phyloP scores from a whole-genome alignment of 2,797 vertebrate genomes.

The Sternarchorhynchus goeldii region DNA sequence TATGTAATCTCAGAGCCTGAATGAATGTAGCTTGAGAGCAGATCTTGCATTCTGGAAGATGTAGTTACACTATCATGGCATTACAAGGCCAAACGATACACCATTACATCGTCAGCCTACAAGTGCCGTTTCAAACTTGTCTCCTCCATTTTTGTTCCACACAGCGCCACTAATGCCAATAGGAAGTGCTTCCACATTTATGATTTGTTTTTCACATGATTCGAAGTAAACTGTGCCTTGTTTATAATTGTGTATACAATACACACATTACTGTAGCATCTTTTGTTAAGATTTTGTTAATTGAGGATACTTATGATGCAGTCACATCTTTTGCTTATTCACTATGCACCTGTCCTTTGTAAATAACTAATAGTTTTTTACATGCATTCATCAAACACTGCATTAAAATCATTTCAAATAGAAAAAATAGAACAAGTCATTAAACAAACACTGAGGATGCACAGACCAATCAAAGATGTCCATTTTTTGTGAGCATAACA shows the following conservation, averaged over 20 bases:
- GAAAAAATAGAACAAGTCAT: not conserved
- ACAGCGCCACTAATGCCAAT: not conserved
- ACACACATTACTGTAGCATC: not conserved
- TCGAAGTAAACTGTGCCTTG: not conserved
- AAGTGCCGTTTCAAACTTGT: slow-evolving; percentile 20
- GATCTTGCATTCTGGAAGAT: slow-evolving; percentile 23
- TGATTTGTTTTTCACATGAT: not conserved
- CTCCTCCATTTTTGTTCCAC: not conserved
- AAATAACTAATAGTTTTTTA: not conserved
- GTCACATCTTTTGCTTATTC: not conserved
- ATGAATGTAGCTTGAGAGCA: slow-evolving; percentile 37
- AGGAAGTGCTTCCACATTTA: not conserved
- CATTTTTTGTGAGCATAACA: not conserved
- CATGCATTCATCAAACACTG: not conserved
- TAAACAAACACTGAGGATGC: not conserved
- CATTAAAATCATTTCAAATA: not conserved
- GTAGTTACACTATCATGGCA: slow-evolving; percentile 22
- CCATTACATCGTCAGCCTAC: slow-evolving; percentile 13
- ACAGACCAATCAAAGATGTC: not conserved
- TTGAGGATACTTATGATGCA: not conserved
- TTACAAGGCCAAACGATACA: slow-evolving; percentile 32
- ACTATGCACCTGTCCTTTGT: not conserved
- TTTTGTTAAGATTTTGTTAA: not conserved
- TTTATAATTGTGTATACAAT: not conserved
- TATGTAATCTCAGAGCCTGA: slow-evolving; percentile 12